Evolutionary conservation across 2,888 invertebrate species (phyloP).

Genomic region (Chrysolina haemoptera): DNA sequence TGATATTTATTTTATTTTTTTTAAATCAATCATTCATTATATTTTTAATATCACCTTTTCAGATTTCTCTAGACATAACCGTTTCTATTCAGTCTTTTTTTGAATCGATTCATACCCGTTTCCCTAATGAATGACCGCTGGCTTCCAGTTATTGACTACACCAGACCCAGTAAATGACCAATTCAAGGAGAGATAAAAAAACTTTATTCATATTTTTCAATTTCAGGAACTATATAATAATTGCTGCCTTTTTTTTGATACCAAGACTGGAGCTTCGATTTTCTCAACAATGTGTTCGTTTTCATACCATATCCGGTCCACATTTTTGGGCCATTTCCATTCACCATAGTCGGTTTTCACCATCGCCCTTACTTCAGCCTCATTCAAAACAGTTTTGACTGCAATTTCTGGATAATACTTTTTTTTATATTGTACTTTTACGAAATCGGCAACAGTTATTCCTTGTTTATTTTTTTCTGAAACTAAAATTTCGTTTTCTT

Average conservation of each 20-base stretch:
- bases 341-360: conserved; percentile 5
- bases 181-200: conserved; percentile 4
- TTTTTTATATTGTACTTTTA: conserved; percentile 23
- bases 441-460: conserved; percentile 28
- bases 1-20: neutral
- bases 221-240: conserved; percentile 21
- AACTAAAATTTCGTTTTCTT: conserved; percentile 3
- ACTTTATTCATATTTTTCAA: conserved; percentile 14
- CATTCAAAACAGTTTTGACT: conserved; percentile 22
- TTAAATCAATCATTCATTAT: neutral
- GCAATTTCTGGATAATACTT: conserved; percentile 25
- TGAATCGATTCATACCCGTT: neutral
- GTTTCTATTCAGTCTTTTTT: neutral
- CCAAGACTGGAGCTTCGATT: conserved; percentile 25
- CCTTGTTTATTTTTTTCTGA: conserved; percentile 21
- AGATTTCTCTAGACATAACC: neutral
- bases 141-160: conserved; percentile 8
- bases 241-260: conserved; percentile 16
- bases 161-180: neutral
- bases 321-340: conserved; percentile 19
- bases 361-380: conserved; percentile 18
- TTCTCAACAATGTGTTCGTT: conserved; percentile 15
- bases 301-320: conserved; percentile 27
- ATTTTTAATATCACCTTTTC: neutral
- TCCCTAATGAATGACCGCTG: neutral